Conservation (phyloP, 2,888 invertebrate genomes). For the Petrolisthes cinctipes region DNA sequence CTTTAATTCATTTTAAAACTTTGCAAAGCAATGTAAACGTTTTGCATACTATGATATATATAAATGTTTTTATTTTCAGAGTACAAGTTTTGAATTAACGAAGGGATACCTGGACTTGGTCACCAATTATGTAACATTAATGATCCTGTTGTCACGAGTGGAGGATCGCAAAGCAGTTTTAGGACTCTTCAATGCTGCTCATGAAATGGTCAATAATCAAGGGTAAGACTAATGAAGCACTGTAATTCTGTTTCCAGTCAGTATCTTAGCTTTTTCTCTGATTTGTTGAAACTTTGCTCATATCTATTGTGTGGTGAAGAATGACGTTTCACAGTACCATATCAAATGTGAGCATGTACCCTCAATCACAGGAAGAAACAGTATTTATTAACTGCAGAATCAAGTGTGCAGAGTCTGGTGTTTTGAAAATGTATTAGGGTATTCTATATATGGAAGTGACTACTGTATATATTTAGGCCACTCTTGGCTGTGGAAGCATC, state of each 20-base stretch:
- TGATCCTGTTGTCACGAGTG: slow-evolving; percentile 97
- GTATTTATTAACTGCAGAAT: no score
- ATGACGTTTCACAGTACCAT: no score
- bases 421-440: no score
- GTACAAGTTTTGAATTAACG: slow-evolving; percentile 94
- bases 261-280: not conserved
- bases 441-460: no score
- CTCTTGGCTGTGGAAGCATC: no score
- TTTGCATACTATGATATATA: not conserved
- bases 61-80: slow-evolving; percentile 63
- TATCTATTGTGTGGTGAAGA: no score
- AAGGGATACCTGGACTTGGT: slow-evolving; percentile 96
- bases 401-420: no score
- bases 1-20: not conserved
- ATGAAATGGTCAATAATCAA: slow-evolving; percentile 93
- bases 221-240: slow-evolving; percentile 48
- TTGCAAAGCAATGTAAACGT: not conserved
- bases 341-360: no score
- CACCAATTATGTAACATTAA: slow-evolving; percentile 91
- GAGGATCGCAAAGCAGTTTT: slow-evolving; percentile 98
- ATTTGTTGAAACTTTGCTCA: no score
- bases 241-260: no score
- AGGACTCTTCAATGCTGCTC: slow-evolving; percentile 96
- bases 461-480: no score
- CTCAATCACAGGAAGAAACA: no score